phyloP scores from a whole-genome alignment of 2,888 invertebrate species.

The Isoperla grammatica region DNA sequence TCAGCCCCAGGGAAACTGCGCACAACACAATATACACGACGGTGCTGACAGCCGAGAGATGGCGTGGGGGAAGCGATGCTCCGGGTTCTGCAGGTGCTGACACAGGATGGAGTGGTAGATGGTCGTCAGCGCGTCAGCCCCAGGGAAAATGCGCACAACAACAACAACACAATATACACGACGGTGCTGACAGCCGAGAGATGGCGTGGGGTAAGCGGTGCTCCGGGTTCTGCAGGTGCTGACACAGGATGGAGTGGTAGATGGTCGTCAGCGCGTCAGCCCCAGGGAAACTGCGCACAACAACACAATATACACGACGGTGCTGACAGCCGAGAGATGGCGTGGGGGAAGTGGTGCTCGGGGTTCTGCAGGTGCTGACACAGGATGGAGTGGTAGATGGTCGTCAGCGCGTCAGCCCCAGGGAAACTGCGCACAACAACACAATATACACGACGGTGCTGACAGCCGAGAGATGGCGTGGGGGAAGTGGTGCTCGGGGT shows the following conservation, averaged over 20 bases:
- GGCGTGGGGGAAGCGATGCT: conserved; percentile 67
- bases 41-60: conserved; percentile 61
- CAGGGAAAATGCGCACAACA: conserved; percentile 56
- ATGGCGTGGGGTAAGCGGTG: conserved; percentile 69
- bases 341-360: conserved; percentile 69
- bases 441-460: too few relatives aligned
- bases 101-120: conserved; percentile 86
- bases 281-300: conserved; percentile 58
- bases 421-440: conserved; percentile 58
- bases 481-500: conserved; percentile 74
- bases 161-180: too few relatives aligned
- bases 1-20: conserved; percentile 68
- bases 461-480: conserved; percentile 62
- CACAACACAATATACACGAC: too few relatives aligned
- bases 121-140: conserved; percentile 72
- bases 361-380: conserved; percentile 80
- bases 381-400: conserved; percentile 85
- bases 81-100: conserved; percentile 77
- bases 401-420: conserved; percentile 72
- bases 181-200: conserved; percentile 57
- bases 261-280: conserved; percentile 79
- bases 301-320: too few relatives aligned
- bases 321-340: conserved; percentile 60
- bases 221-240: conserved; percentile 77
- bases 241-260: conserved; percentile 80